Evolutionary conservation across 2,113 vertebrate species (phyloP), one percentile per base, ranked within the genome.

Genomic region (Dinomys branickii): DNA sequence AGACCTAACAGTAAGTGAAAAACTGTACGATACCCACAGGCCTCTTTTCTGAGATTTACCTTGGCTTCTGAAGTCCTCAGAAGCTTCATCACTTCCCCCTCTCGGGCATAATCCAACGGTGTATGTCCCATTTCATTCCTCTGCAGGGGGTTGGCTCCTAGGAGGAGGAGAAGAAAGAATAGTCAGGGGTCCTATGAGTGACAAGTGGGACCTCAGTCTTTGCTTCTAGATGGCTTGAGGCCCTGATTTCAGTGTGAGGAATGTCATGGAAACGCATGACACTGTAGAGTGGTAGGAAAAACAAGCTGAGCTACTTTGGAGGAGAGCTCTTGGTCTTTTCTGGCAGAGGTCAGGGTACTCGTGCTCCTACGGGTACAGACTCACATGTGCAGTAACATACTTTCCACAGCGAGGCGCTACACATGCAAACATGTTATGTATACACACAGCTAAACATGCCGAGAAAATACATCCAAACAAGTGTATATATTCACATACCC

Each of bases 121-220:
- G 99, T 99, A 97, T 99, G 99, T 90, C 99, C 99, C 99, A 99
- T 99, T 47, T 99, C 99, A 3, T 99, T 99, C 98, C 98, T 98
- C 98, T 99, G 99, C 95, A 99, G 97, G 88, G 99, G 99, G 98
- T 98, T 99, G 96, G 99, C 99, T 99, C 99, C 99, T 99, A 99
- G 61, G 71, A 94, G 83, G 90, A 95, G 97, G 7, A 0, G 61
- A 80, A 94, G 20, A 47, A 89, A 30, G 2, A 24, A 93, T 19
- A 38, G 2, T 88, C 24, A 97, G 85, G 41, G 54, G 38, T 44
- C 91, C 58, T 69, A 19, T 50, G 14, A 95, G 41, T 44, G 52
- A 91, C 77, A 44, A 65, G 7, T 35, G 56, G 16, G 63, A 52
- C 26, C 54, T 84, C 2, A 7, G 14, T 5, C 44, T 81, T 81